These are phyloP conservation scores for Arion vulgaris DNA, from an alignment of 1,140 invertebrate genomes.

Conservation along the genomic window DNA sequence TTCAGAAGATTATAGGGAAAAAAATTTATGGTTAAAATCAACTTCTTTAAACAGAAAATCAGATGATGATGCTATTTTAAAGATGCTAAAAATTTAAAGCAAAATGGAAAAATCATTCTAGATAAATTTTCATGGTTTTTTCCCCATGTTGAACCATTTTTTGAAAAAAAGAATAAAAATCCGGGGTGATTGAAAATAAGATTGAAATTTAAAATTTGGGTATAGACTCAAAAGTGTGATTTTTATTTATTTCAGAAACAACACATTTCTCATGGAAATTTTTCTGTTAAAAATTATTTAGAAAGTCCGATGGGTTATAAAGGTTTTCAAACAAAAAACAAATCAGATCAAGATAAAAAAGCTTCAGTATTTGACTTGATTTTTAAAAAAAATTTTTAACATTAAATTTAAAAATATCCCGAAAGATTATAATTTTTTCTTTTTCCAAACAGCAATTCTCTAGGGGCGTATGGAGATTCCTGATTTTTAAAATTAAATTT, in stretches of 20 bases:
- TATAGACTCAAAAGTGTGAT: background rate
- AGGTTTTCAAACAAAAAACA: background rate
- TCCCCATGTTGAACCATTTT: background rate
- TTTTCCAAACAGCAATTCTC: background rate
- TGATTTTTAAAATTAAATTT: background rate
- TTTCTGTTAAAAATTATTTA: background rate
- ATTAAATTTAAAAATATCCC: slow-evolving; percentile 2
- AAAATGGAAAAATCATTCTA: background rate
- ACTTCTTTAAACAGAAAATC: background rate
- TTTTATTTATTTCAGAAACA: background rate
- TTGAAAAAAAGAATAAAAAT: background rate
- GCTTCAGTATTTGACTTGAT: background rate
- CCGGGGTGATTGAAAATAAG: background rate
- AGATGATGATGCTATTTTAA: slow-evolving; percentile 15
- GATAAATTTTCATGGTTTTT: background rate
- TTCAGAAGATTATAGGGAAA: background rate
- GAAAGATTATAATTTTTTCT: background rate
- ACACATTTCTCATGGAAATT: background rate
- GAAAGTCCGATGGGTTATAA: slow-evolving; percentile 1
- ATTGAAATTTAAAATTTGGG: background rate
- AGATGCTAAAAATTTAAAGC: background rate
- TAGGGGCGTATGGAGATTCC: background rate
- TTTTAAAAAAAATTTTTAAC: background rate
- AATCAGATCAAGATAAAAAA: background rate
- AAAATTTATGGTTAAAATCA: slow-evolving; percentile 7